Evolutionary conservation across 2,797 vertebrate genomes (phyloP), one percentile per base, ranked within the genome.

Genomic region (Siniperca obscura): DNA sequence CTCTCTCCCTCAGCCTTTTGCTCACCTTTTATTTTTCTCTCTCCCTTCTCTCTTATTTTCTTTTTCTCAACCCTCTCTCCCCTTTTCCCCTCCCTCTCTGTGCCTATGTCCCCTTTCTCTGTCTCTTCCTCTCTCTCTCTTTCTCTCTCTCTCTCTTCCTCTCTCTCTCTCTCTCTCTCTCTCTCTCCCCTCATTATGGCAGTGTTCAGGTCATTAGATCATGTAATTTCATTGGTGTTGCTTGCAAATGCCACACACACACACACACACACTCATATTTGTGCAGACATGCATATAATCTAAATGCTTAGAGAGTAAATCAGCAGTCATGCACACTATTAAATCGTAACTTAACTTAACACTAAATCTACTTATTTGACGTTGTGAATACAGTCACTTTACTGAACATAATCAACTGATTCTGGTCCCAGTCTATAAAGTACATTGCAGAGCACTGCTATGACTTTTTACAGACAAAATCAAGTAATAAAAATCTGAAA

Each of bases 201-300:
- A 12, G 56, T 48, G 42, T 80, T 81, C 57, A 70, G 34, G 44
- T 68, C 74, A 72, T 83, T 72, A 85, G 71, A 73, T 86, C 66
- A 53, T 67, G 56, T 80, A 50, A 42, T 53, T 82, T 79, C 6
- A 46, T 83, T 83, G 74, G 50, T 25, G 76, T 70, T 84, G 46
- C 19, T n/a, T 74, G 53, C 30, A 68, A 30, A 73, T 50, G 34
- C 38, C 44, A 30, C 48, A 61, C 61, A 50, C 27, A 27, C 27
- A 27, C 27, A 27, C 53, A 25, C 55, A 34, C 65, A 48, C 12
- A 52, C 27, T 36, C 70, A 52, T 16, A 52, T 25, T 36, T 42
- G 44, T 48, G 30, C 69, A 55, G 12, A 34, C 30, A 22, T 42
- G 46, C 44, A n/a, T 66, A 7, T 75, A 4, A 74, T 79, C 42